Base-by-base conservation (phyloP, 2,113 vertebrate species). In the Seriola quinqueradiata region DNA sequence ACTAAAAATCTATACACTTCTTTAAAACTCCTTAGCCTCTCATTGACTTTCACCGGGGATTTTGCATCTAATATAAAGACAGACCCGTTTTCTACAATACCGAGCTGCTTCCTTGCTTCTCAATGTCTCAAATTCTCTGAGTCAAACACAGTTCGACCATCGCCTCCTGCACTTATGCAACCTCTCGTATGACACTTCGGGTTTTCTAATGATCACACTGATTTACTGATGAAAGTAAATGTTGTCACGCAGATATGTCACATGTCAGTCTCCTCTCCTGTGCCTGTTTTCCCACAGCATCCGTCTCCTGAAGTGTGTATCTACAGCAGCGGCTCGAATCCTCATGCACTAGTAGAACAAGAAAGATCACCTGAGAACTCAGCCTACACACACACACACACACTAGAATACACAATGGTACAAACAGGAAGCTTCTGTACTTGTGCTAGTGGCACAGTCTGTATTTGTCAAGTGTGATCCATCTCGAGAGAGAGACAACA, bases 311-410 rank as follows among this genome's bases (percentile, higher is more conserved):
- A 52, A 76, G 80, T 75, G 57, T 70, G 57, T 28, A 16, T 23
- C 23, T 19, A 71, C 64, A 28, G 60, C 7, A 78, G 61, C 55
- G 75, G 68, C 70, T 80, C 44, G 5, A 50, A 78, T 69, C 68
- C 55, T 74, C 8, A 50, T 40, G 25, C 73, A 61, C 75, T 77
- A 73, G 64, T 38, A 81, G 40, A 64, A 82, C 83, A 34, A 68
- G 81, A 85, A 81, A 50, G 61, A 89, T 87, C 78, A 87, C 77
- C 76, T 71, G 83, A 86, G 75, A 80, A 61, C 73, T 70, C 75
- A 81, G 69, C 70, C 40, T 28, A 57, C 58, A 77, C 58, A 74
- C 60, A 59, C 38, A 66, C 23, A 32, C 55, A 34, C 55, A 59
- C 57, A 69, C 21, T 14, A 40, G 46, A 59, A 79, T 42, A 72